These are phyloP conservation scores for Rhodinocichla rosea DNA, from an alignment of 2,113 vertebrate species.

Conservation along the genomic window DNA sequence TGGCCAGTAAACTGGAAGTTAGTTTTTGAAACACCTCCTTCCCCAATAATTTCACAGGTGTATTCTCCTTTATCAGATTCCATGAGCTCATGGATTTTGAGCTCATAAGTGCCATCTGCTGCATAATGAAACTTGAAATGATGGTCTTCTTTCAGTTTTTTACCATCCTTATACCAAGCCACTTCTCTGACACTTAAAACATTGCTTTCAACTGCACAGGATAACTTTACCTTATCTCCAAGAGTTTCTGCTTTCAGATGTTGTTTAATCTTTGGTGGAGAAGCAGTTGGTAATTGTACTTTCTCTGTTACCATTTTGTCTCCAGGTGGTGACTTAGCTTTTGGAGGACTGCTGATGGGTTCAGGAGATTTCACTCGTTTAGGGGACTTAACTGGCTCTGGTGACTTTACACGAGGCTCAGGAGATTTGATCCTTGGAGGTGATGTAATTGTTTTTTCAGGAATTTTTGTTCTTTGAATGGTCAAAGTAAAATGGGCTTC, in stretches of 20 bases:
- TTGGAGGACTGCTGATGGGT: constrained; percentile 74
- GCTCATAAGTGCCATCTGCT: constrained; percentile 88
- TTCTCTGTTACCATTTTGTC: constrained; percentile 75
- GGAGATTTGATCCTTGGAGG: constrained; percentile 84
- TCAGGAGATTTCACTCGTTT: constrained; percentile 86
- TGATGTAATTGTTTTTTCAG: constrained; percentile 78
- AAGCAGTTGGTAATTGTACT: constrained; percentile 66
- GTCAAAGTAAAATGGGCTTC: constrained; percentile 90
- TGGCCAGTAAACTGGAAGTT: constrained; percentile 89
- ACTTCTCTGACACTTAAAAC: constrained; percentile 82
- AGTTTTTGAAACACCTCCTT: constrained; percentile 87
- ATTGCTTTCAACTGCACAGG: constrained; percentile 86
- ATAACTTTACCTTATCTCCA: constrained; percentile 84
- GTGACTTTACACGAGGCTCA: constrained; percentile 80
- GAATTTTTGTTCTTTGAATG: constrained; percentile 78
- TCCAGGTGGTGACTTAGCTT: constrained; percentile 77
- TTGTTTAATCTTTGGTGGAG: constrained; percentile 84
- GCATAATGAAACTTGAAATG: constrained; percentile 86
- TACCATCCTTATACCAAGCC: constrained; percentile 88
- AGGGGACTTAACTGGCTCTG: constrained; percentile 84
- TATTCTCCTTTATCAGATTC: constrained; percentile 93
- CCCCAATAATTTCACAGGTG: constrained; percentile 87
- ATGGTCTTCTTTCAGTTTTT: constrained; percentile 85
- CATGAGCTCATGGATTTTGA: constrained; percentile 82
- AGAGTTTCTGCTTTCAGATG: constrained; percentile 81